These are phyloP conservation scores for Platichthys stellatus DNA, from an alignment of 2,113 vertebrate species.

Conservation along the genomic window DNA sequence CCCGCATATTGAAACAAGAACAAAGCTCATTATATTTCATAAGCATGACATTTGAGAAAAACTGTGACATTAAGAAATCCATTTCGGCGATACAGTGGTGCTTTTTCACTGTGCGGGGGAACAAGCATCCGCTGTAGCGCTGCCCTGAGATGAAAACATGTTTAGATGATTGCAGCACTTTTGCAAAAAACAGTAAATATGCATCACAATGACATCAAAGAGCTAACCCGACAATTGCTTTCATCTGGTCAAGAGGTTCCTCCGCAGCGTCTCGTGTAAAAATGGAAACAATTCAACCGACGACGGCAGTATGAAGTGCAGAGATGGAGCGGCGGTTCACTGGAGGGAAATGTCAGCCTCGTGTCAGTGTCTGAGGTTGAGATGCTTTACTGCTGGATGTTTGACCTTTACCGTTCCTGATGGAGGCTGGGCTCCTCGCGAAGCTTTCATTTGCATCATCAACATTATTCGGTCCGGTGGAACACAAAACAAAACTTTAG, in stretches of 20 bases:
- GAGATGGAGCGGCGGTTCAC: conserved; percentile 53
- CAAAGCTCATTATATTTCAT: conserved; percentile 71
- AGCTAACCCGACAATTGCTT: conserved; percentile 62
- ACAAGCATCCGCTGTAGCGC: conserved; percentile 41
- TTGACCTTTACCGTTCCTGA: conserved; percentile 62
- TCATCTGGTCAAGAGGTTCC: conserved; percentile 76
- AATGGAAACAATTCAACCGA: conserved; percentile 69
- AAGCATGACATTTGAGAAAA: conserved; percentile 70
- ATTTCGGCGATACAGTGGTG: conserved; percentile 57
- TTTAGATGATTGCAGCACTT: conserved; percentile 62
- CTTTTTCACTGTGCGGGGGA: conserved; percentile 44
- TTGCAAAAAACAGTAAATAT: conserved; percentile 58
- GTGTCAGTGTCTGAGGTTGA: conserved; percentile 67
- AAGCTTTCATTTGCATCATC: conserved; percentile 43
- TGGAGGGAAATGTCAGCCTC: conserved; percentile 66
- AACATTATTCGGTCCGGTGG: conserved; percentile 27
- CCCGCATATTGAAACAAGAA: conserved; percentile 58
- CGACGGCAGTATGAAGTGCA: conserved; percentile 60
- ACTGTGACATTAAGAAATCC: conserved; percentile 74
- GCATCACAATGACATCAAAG: conserved; percentile 76
- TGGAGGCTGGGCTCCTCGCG: conserved; percentile 36
- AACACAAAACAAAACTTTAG: background rate
- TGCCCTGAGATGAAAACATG: conserved; percentile 65
- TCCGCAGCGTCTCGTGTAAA: conserved; percentile 59
- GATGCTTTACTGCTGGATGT: conserved; percentile 62